Evolutionary conservation across 2,888 invertebrate species (phyloP).

Genomic region (Apotomis capreana): DNA sequence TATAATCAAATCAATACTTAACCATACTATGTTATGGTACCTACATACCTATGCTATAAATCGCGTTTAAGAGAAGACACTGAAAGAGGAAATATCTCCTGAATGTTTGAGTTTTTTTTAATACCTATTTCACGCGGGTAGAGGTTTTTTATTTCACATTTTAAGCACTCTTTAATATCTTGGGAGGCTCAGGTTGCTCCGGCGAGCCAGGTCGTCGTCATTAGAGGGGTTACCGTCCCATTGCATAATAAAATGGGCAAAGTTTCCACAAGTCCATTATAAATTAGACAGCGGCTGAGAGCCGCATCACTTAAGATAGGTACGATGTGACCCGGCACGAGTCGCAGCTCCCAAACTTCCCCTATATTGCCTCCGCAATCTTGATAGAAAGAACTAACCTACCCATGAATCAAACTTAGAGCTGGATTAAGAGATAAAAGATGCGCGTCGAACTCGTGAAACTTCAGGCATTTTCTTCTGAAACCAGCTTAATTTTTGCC

Average conservation of each 20-base stretch:
- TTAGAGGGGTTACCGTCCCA: slow-evolving; percentile 82
- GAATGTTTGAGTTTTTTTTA: too few species aligned
- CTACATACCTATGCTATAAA: too few species aligned
- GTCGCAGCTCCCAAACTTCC: slow-evolving; percentile 75
- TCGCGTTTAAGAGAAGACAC: too few species aligned
- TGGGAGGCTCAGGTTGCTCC: slow-evolving; percentile 71
- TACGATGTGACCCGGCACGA: slow-evolving; percentile 81
- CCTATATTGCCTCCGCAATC: slow-evolving; percentile 75
- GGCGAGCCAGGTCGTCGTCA: slow-evolving; percentile 78
- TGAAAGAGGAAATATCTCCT: too few species aligned
- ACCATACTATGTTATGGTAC: too few species aligned
- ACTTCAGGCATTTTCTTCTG: slow-evolving; percentile 53
- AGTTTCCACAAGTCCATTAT: slow-evolving; percentile 83
- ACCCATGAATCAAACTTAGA: slow-evolving; percentile 77
- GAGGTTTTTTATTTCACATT: slow-evolving; percentile 57
- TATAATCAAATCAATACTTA: too few species aligned
- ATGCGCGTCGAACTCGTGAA: slow-evolving; percentile 63
- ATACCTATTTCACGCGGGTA: slow-evolving; percentile 53
- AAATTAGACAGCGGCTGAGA: slow-evolving; percentile 82
- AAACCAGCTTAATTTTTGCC: slow-evolving; percentile 46
- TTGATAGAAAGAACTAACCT: slow-evolving; percentile 78
- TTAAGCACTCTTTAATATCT: slow-evolving; percentile 75
- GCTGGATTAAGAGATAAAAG: slow-evolving; percentile 69
- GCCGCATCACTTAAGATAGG: slow-evolving; percentile 83
- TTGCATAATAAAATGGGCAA: slow-evolving; percentile 83